Percentiles rank a stretch among this genome's conserved stretches.
These are phyloP conservation scores for Asarcornis scutulata DNA, from an alignment of 2,113 vertebrate species.

Conservation along the genomic window DNA sequence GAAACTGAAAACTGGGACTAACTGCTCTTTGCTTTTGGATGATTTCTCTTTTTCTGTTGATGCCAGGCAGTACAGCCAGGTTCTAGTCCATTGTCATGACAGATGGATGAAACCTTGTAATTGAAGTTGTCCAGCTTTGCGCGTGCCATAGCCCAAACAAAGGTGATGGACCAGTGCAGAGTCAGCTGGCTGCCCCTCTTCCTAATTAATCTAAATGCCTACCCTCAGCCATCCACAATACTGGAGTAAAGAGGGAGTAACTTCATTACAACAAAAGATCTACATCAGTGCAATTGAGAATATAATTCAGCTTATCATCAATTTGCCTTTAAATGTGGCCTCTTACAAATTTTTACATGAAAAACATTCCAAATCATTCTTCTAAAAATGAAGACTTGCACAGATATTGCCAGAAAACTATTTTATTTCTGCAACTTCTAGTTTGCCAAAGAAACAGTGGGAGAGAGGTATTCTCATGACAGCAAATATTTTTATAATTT, in stretches of 20 bases:
- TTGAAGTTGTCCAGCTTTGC: not conserved
- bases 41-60: not conserved
- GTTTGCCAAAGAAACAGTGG: not conserved
- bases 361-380: not conserved
- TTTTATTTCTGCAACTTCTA: not conserved
- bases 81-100: not conserved
- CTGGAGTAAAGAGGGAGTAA: not conserved
- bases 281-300: not conserved
- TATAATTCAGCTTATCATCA: not conserved
- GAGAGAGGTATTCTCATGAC: not conserved
- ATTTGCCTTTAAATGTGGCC: not conserved
- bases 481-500: conserved; percentile 1
- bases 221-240: not conserved
- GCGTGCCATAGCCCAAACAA: not conserved
- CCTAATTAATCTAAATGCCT: not conserved
- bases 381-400: not conserved
- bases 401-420: not conserved
- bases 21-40: not conserved
- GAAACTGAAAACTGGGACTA: not conserved
- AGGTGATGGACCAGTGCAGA: not conserved
- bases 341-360: not conserved
- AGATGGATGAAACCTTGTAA: not conserved
- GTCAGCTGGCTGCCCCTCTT: not conserved
- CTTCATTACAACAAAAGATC: not conserved
- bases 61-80: not conserved